Percentiles rank a stretch among this genome's conserved stretches.
Conservation (phyloP, 2,888 invertebrate genomes). For the Apodemia mormo region DNA sequence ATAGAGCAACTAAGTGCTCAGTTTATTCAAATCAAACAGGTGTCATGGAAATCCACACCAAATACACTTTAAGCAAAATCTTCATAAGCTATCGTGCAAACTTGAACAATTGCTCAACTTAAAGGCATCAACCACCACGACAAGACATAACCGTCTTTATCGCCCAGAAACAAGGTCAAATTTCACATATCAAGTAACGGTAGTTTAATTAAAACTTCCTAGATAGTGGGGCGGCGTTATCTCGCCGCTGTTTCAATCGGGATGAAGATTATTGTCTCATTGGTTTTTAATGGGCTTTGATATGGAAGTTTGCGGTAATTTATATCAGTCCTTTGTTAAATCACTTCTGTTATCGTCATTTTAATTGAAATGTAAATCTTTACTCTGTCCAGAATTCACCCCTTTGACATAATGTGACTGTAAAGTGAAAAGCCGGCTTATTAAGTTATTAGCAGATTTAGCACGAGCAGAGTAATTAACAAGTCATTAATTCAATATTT, state of each 20-base stretch:
- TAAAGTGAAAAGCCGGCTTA: too few relatives aligned
- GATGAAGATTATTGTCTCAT: constrained; percentile 4
- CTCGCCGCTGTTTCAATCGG: constrained; percentile 7
- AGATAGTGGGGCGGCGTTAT: constrained; percentile 15
- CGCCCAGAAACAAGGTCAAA: not conserved
- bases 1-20: too few relatives aligned
- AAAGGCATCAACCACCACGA: not conserved
- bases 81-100: not conserved
- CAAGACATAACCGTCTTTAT: not conserved
- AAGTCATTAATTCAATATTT: too few relatives aligned
- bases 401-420: too few relatives aligned
- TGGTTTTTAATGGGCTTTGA: constrained; percentile 13
- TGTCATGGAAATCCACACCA: not conserved
- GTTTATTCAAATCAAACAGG: not conserved
- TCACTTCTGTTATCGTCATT: not conserved
- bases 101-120: constrained; percentile 5
- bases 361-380: too few relatives aligned
- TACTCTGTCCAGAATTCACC: too few relatives aligned
- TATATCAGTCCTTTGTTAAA: constrained; percentile 9
- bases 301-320: constrained; percentile 11
- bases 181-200: not conserved
- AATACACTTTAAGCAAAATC: not conserved
- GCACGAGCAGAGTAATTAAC: too few relatives aligned
- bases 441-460: not conserved
- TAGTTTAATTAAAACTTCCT: constrained; percentile 15